Base-by-base conservation (phyloP, 2,797 vertebrate species). In the Cetoscarus ocellatus region DNA sequence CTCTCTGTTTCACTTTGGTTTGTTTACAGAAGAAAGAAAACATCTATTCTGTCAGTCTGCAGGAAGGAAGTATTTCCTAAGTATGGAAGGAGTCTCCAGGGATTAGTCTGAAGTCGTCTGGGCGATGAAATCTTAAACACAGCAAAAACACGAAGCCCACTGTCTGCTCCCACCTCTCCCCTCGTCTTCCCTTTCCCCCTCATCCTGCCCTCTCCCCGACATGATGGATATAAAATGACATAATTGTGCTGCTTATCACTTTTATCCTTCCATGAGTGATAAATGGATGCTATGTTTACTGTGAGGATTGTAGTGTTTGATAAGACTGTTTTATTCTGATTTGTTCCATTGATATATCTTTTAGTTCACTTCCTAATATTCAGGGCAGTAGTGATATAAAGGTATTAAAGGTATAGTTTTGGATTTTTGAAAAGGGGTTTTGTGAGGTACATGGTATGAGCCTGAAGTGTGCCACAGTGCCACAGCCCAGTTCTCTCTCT, bases 201-300 rank as follows among this genome's bases (percentile, higher is more conserved):
- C 69, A 65, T 85, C 76, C 72, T 82, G 77, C 76, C 84, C 75
- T 40, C 8, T 27, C 61, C 56, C 39, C 70, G 58, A 71, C 79
- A 65, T 75, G 3, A 78, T 77, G 80, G 62, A 83, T 80, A 74
- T 88, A 91, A 27, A 27, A 90, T 85, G 68, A 77, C 59, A 85
- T 91, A 88, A 91, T 90, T 80, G 79, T 64, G 42, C 62, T 60
- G 61, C 85, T 91, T 88, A 88, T 88, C 86, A 79, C 71, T 70
- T 17, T 52, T 61, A 76, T 87, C 76, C 82, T 85, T 84, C 35
- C 75, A 73, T 69, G 82, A 87, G 49, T 73, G 82, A 89, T 70
- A 86, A 82, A 85, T 86, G 53, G 72, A 70, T 72, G 72, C 85
- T 86, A 70, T 82, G 85, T 71, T 84, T 75, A 77, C 72, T 65